Percentiles rank a stretch among this genome's conserved stretches.
These are phyloP conservation scores for Trichogramma evanescens DNA, from an alignment of 2,888 invertebrate species.

Conservation along the genomic window DNA sequence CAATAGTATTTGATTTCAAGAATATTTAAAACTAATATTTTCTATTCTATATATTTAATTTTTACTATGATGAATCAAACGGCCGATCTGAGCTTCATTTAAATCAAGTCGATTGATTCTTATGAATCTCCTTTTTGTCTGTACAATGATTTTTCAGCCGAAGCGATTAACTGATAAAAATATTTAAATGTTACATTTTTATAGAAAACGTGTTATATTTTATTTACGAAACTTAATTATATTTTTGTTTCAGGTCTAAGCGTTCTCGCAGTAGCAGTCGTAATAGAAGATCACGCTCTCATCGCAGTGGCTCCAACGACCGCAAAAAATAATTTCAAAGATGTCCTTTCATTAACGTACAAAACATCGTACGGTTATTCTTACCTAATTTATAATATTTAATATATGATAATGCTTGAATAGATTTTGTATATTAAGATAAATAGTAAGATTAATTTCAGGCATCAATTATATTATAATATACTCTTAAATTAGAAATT, in stretches of 20 bases:
- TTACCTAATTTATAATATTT: neutral
- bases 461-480: neutral
- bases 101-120: conserved; percentile 20
- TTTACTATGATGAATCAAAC: conserved; percentile 18
- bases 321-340: conserved; percentile 39
- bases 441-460: neutral
- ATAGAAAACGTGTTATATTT: neutral
- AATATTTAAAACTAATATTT: neutral
- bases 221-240: neutral
- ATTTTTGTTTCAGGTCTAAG: conserved; percentile 35
- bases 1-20: too few species aligned
- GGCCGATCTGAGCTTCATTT: conserved; percentile 23
- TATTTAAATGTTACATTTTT: neutral
- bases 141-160: conserved; percentile 21
- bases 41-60: neutral
- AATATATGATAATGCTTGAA: neutral
- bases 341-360: neutral
- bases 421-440: neutral
- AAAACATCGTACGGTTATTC: neutral
- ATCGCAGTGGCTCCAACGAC: conserved; percentile 44
- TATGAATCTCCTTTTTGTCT: conserved; percentile 16
- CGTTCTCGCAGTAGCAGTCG: conserved; percentile 44
- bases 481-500: neutral
- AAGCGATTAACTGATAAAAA: conserved; percentile 24
- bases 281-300: conserved; percentile 42